phyloP scores from a whole-genome alignment of 2,797 vertebrate genomes.

The Aphelocoma californica region DNA sequence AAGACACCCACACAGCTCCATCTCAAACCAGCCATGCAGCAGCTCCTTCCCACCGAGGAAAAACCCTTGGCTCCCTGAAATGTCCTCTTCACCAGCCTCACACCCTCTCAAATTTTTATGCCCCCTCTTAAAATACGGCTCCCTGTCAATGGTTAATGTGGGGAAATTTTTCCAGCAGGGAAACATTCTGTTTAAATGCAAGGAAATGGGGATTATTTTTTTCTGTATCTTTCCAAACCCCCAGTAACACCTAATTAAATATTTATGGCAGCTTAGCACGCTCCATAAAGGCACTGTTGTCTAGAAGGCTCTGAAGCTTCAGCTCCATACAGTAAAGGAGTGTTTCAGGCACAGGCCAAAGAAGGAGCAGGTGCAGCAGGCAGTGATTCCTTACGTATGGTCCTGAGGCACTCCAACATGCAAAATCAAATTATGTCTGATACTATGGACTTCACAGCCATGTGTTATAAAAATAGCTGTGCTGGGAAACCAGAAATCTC shows the following conservation, averaged over 20 bases:
- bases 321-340: not conserved
- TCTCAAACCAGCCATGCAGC: not conserved
- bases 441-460: slow-evolving; percentile 16
- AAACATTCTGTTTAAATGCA: not conserved
- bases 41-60: not conserved
- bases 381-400: not conserved
- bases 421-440: not conserved
- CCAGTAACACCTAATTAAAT: slow-evolving; percentile 35
- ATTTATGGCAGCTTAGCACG: not conserved
- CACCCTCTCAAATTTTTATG: not conserved
- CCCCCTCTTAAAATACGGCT: not conserved
- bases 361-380: slow-evolving; percentile 30
- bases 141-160: not conserved
- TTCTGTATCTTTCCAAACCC: slow-evolving; percentile 20
- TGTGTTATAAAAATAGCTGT: slow-evolving; percentile 34
- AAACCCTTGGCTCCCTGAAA: not conserved
- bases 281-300: slow-evolving; percentile 37
- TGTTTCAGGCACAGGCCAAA: not conserved
- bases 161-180: not conserved
- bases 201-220: not conserved
- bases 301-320: not conserved
- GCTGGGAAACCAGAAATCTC: slow-evolving; percentile 40
- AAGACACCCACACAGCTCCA: not conserved
- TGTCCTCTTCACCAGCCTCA: not conserved
- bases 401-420: not conserved